phyloP scores from a whole-genome alignment of 2,113 vertebrate genomes.

The Puffinus mauretanicus region DNA sequence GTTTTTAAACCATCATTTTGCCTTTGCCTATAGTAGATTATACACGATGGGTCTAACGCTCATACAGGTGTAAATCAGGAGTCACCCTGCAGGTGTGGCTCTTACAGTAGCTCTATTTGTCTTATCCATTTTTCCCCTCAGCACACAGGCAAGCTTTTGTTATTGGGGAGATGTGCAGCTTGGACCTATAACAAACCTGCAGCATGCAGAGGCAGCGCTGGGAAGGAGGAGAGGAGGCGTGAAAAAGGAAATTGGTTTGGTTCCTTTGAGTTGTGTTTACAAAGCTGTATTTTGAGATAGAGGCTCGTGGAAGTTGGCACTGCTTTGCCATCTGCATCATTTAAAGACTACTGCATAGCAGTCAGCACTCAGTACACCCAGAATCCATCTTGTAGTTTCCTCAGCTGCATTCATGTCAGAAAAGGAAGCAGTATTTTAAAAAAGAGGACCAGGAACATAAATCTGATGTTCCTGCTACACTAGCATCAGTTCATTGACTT shows the following conservation, averaged over 20 bases:
- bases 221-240: not conserved
- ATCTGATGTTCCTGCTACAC: not conserved
- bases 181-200: not conserved
- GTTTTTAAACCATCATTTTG: slow-evolving; percentile 8
- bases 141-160: not conserved
- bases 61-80: not conserved
- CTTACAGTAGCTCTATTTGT: not conserved
- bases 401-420: not conserved
- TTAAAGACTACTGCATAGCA: not conserved
- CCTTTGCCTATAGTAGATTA: not conserved
- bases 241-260: not conserved
- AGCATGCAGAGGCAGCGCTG: not conserved
- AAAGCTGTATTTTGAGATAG: not conserved
- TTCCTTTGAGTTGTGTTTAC: not conserved
- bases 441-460: not conserved
- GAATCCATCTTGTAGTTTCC: not conserved
- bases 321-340: not conserved
- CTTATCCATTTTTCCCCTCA: not conserved
- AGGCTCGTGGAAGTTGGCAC: not conserved
- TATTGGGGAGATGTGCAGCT: not conserved
- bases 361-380: not conserved
- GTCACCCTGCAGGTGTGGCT: not conserved
- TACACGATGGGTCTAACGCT: not conserved
- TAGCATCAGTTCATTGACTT: not conserved
- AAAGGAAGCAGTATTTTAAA: not conserved